These are phyloP conservation scores for Dermolepida albohirtum DNA, from an alignment of 2,888 invertebrate genomes.

Conservation along the genomic window DNA sequence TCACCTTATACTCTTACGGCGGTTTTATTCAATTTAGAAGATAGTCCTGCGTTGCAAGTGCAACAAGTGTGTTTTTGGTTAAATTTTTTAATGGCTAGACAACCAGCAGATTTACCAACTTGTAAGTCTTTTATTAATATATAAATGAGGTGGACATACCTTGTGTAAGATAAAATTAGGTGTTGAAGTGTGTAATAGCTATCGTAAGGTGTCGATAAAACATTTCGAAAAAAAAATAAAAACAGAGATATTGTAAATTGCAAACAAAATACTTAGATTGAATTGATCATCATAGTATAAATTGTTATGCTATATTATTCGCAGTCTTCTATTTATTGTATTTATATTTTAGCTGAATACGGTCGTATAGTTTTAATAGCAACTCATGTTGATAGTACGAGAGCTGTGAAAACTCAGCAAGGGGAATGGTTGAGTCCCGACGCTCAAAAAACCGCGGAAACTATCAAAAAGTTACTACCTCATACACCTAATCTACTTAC, in stretches of 20 bases:
- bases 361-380: conserved; percentile 74
- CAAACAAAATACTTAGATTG: too few relatives aligned
- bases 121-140: conserved; percentile 63
- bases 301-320: too few relatives aligned
- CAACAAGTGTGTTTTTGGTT: conserved; percentile 81
- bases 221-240: too few relatives aligned
- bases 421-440: conserved; percentile 72
- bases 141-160: too few relatives aligned
- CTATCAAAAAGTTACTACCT: conserved; percentile 66
- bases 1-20: conserved; percentile 65
- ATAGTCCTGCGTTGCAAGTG: conserved; percentile 75
- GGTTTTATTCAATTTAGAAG: conserved; percentile 75
- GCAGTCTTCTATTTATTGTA: too few relatives aligned
- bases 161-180: too few relatives aligned
- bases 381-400: conserved; percentile 72
- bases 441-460: conserved; percentile 66
- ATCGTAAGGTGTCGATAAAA: too few relatives aligned
- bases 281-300: too few relatives aligned
- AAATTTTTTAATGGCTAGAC: conserved; percentile 76
- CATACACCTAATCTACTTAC: conserved; percentile 71
- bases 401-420: conserved; percentile 67
- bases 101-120: conserved; percentile 59
- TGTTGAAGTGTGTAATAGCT: too few relatives aligned
- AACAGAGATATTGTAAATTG: too few relatives aligned
- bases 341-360: conserved; percentile 66